Evolutionary conservation across 2,797 vertebrate species (phyloP), one percentile per base, ranked within the genome.

Genomic region (Onychomys arenicola): DNA sequence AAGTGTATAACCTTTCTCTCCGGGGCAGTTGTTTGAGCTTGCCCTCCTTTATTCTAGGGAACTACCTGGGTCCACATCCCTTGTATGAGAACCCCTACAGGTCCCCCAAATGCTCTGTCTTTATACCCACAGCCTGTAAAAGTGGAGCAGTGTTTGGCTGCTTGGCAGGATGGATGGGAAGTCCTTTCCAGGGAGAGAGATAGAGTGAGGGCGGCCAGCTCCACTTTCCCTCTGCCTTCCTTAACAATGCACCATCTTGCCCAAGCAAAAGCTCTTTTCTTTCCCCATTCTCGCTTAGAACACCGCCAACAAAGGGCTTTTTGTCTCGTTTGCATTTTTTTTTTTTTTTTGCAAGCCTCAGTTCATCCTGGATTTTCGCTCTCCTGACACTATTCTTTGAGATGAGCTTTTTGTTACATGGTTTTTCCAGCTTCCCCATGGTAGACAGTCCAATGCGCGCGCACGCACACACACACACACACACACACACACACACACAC

Each of bases 301-400:
- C 37, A 13, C 73, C 32, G 94, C 92, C 67, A 95, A 97, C 97
- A 97, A 97, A 97, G 96, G 84, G 76, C 93, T 92, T 96, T 96
- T 97, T 97, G 96, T 97, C 90, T 98, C 43, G 27, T 95, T 95
- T 89, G 88, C 92, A 61, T 86, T 96, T 97, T 95, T 97, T 96
- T n/a, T n/a, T 71, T 96, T 96, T 73, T 96, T 85, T 61, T 92
- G 89, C 95, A 93, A 97, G 95, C 88, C 92, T 96, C 90, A 83
- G 96, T 96, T 95, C 93, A 97, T 97, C 96, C 97, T 96, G 93
- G 92, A 80, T 96, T 95, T 97, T 97, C 82, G 92, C 89, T 93
- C 90, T 97, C 95, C 95, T 96, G 94, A 95, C 67, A 25, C 95
- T 90, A 76, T 93, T 97, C 96, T 97, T 65, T 94, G 92, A 92